Evolutionary conservation across 1,140 invertebrate species (phyloP).

Genomic region (Macrobrachium rosenbergii): DNA sequence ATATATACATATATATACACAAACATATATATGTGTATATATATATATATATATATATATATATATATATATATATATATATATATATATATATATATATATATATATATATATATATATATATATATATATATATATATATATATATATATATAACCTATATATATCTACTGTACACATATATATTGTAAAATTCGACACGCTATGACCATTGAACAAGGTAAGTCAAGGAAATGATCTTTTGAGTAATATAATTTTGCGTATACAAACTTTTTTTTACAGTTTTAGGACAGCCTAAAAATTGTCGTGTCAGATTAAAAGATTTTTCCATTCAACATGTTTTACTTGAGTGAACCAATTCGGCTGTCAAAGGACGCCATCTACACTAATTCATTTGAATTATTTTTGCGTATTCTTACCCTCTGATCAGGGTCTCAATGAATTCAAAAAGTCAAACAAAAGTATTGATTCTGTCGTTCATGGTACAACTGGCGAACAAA

Average conservation of each 20-base stretch:
- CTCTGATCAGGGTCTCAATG: no score
- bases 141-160: neutral
- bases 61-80: constrained; percentile 11
- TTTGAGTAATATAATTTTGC: neutral
- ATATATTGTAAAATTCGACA: neutral
- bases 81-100: neutral
- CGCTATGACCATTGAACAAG: no score
- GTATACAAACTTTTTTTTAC: neutral
- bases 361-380: no score
- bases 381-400: no score
- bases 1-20: no score
- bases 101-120: neutral
- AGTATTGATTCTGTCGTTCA: no score
- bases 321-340: no score
- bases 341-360: no score
- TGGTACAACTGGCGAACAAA: no score
- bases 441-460: no score
- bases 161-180: neutral
- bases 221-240: no score
- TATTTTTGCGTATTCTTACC: no score
- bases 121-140: neutral
- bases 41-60: neutral
- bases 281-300: neutral
- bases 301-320: neutral
- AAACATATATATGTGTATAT: neutral